Evolutionary conservation across 2,797 vertebrate genomes (phyloP).

Genomic region (Propithecus perrieri): DNA sequence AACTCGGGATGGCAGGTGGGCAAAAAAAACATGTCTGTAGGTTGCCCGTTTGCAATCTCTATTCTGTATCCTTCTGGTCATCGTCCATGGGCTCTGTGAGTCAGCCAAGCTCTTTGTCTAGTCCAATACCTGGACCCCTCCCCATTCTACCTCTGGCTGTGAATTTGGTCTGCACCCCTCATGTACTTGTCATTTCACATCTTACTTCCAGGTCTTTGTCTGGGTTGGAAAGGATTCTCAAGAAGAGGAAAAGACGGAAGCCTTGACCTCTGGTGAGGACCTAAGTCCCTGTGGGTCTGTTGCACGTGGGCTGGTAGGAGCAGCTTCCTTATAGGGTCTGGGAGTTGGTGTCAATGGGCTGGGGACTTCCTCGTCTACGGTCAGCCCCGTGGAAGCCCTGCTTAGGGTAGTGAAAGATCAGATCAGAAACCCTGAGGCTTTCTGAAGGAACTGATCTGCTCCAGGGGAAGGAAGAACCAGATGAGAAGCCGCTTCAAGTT

Average conservation of each 20-base stretch:
- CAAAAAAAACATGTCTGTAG: rapidly evolving
- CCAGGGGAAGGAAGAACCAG: background rate
- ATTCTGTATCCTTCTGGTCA: background rate
- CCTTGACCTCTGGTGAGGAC: constrained; percentile 92
- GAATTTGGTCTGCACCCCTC: background rate
- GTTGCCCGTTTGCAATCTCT: background rate
- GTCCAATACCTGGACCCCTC: no score
- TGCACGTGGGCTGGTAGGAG: background rate
- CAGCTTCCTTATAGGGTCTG: background rate
- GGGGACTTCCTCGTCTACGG: background rate
- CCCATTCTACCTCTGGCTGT: background rate
- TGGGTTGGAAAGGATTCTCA: constrained; percentile 98
- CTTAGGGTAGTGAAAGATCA: background rate
- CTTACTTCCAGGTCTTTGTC: constrained; percentile 92
- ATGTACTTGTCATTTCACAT: background rate
- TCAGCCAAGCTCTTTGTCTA: background rate
- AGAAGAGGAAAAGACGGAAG: constrained; percentile 97
- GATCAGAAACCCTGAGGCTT: background rate
- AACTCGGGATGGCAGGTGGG: background rate
- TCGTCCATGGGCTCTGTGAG: background rate
- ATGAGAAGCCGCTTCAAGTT: background rate
- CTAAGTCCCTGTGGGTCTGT: background rate
- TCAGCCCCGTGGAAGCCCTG: background rate
- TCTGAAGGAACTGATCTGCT: background rate
- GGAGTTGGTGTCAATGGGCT: background rate